phyloP scores from a whole-genome alignment of 2,888 invertebrate genomes.

The Drosophila demipolita region DNA sequence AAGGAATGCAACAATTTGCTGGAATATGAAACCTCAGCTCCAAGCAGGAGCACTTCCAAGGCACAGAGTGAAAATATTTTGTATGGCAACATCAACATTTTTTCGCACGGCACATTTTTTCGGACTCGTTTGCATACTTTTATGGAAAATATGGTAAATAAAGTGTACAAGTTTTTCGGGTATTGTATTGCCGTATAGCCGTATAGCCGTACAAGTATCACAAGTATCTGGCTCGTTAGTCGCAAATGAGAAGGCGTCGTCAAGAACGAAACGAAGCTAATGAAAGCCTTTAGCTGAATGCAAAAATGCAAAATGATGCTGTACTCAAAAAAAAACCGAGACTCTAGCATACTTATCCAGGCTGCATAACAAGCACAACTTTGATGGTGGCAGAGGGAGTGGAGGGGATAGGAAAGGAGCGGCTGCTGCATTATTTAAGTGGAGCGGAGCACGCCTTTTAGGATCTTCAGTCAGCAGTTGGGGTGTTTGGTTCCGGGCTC shows the following conservation, averaged over 20 bases:
- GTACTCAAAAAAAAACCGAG: conserved; percentile 6
- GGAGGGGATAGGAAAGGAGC: not conserved
- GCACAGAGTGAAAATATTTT: conserved; percentile 31
- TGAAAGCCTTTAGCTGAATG: conserved; percentile 50
- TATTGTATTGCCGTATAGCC: conserved; percentile 41
- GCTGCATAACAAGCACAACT: conserved; percentile 54
- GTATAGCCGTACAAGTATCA: conserved; percentile 26
- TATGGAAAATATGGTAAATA: conserved; percentile 8
- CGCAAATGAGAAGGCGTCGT: conserved; percentile 45
- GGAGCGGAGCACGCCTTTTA: conserved; percentile 56
- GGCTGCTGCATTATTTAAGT: conserved; percentile 51
- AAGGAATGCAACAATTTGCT: conserved; percentile 74
- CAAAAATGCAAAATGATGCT: conserved; percentile 54
- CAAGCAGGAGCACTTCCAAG: conserved; percentile 15
- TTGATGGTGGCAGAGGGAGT: not conserved
- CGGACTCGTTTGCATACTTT: conserved; percentile 35
- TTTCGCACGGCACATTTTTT: conserved; percentile 57
- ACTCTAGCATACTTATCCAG: conserved; percentile 27
- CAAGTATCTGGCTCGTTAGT: conserved; percentile 61
- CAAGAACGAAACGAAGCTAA: conserved; percentile 64
- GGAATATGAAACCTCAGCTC: conserved; percentile 68
- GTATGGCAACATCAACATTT: conserved; percentile 41
- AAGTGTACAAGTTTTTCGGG: conserved; percentile 40
- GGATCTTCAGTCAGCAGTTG: conserved; percentile 20
- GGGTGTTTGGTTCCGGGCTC: conserved; percentile 1